Evolutionary conservation across 1,140 invertebrate genomes (phyloP).

Genomic region (Drosophila pseudoobscura): DNA sequence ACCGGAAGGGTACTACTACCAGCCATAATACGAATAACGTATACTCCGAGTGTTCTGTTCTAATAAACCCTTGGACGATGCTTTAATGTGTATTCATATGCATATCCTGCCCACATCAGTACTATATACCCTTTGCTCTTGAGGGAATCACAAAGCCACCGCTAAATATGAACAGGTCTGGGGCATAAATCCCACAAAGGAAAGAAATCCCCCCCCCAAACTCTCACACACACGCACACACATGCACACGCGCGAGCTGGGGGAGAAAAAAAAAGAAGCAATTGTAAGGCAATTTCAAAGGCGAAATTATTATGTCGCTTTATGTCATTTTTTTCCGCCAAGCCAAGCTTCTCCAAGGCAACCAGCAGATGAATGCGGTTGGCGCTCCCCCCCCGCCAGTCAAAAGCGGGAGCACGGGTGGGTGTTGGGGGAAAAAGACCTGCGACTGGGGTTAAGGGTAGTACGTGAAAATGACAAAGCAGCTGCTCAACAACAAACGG

Average conservation of each 20-base stretch:
- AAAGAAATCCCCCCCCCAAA: constrained; percentile 31
- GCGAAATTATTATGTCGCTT: constrained; percentile 80
- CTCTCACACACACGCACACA: constrained; percentile 12
- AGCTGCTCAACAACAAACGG: constrained; percentile 69
- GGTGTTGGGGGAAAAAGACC: constrained; percentile 3
- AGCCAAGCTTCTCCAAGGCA: constrained; percentile 46
- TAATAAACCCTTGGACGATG: neutral
- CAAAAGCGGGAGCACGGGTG: neutral
- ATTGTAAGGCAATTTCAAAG: constrained; percentile 81
- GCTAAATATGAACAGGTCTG: constrained; percentile 59
- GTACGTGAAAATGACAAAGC: constrained; percentile 77
- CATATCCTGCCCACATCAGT: too few relatives aligned
- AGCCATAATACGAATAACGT: too few relatives aligned
- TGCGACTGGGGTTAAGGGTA: constrained; percentile 10
- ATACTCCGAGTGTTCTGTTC: too few relatives aligned
- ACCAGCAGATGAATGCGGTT: constrained; percentile 60
- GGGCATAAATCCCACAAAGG: constrained; percentile 5
- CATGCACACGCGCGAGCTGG: neutral
- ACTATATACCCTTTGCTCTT: too few relatives aligned
- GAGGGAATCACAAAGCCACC: constrained; percentile 37
- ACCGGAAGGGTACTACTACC: neutral
- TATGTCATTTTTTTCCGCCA: constrained; percentile 71
- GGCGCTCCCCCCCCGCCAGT: constrained; percentile 11
- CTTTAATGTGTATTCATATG: too few relatives aligned
- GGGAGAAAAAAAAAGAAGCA: constrained; percentile 36